A percentile compares a stretch with the other conserved stretches of the same genome.
Conservation (phyloP, 2,113 vertebrate genomes). For the Opisthocomus hoazin region DNA sequence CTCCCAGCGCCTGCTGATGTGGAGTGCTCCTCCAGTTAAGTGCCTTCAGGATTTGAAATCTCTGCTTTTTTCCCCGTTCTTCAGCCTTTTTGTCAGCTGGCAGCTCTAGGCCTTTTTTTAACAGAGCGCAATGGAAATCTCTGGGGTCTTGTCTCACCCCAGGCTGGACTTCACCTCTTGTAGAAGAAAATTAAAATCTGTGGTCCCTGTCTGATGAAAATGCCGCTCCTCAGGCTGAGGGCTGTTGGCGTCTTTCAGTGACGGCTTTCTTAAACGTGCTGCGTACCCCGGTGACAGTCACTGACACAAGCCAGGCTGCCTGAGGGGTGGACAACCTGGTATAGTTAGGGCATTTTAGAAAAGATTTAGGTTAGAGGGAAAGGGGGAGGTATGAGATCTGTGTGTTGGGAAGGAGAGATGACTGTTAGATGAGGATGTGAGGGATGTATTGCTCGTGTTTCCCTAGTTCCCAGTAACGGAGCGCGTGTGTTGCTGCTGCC, state of each 20-base stretch:
- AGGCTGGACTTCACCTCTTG: neutral
- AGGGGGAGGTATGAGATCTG: neutral
- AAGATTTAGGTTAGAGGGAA: neutral
- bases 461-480: neutral
- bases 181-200: neutral
- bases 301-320: neutral
- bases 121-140: neutral
- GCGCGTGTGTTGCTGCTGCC: neutral
- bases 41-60: slow-evolving; percentile 23
- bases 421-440: neutral
- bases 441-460: neutral
- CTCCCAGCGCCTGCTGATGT: neutral
- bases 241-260: neutral
- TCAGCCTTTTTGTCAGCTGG: neutral
- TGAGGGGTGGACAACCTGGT: neutral
- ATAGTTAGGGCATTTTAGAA: neutral
- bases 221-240: neutral
- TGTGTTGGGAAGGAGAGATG: neutral
- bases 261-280: neutral
- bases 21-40: neutral
- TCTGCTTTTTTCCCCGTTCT: neutral
- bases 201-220: neutral
- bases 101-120: neutral
- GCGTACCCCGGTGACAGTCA: fast-evolving
- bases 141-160: neutral